Percentiles rank a stretch among this genome's conserved stretches.
Evolutionary conservation across 2,888 invertebrate genomes (phyloP).

Genomic region (Gibbula magus): DNA sequence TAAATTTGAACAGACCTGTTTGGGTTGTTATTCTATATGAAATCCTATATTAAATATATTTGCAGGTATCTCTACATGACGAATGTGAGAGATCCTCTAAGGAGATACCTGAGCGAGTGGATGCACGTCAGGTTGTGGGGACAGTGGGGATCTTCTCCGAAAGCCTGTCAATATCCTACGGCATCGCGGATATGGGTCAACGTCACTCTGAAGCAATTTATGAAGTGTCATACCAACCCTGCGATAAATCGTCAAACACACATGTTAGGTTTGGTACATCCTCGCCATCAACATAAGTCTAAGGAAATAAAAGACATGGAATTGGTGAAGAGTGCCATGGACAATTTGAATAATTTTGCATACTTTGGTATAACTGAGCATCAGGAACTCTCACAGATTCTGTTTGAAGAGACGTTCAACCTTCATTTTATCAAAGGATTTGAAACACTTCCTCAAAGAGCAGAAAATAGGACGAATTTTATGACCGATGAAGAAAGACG

Average conservation of each 20-base stretch:
- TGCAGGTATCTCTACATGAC: neutral
- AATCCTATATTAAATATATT: neutral
- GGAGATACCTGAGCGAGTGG: neutral
- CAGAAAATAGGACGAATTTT: neutral
- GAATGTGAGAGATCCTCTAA: neutral
- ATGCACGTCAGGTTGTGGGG: neutral
- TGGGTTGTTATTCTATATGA: neutral
- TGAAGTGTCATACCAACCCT: neutral
- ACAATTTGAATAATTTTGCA: neutral
- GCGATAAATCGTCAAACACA: neutral
- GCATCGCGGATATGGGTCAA: neutral
- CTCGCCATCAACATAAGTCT: too few species aligned
- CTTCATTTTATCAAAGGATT: neutral
- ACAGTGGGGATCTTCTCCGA: neutral
- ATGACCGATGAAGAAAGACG: too few species aligned
- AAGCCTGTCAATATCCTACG: neutral
- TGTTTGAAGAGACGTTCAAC: neutral
- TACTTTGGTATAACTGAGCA: neutral
- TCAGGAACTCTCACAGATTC: neutral
- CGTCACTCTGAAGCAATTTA: neutral
- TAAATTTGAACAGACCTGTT: too few species aligned
- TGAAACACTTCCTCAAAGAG: neutral
- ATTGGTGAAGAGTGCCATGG: neutral
- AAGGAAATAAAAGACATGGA: too few species aligned
- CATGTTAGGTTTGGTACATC: neutral